Percentiles rank a stretch among this genome's conserved stretches.
Conservation (phyloP, 1,140 invertebrate genomes). For the Drosophila funebris region DNA sequence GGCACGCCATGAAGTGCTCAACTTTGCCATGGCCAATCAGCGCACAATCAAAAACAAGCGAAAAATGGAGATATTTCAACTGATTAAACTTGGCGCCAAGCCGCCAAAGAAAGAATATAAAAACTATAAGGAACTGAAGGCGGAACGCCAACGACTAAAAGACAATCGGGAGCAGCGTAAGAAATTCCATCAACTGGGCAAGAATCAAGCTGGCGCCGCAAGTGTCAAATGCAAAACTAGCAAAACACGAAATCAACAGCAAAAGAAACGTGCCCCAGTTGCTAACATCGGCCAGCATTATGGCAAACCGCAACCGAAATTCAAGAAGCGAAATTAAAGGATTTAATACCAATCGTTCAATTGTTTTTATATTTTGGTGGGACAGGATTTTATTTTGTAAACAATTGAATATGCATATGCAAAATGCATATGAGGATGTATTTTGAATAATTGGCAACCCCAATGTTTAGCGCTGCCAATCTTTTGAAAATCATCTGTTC, state of each 20-base stretch:
- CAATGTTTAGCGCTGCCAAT: slow-evolving; percentile 22
- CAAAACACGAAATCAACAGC: slow-evolving; percentile 75
- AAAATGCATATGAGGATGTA: neutral
- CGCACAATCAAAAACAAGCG: slow-evolving; percentile 85
- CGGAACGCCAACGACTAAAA: slow-evolving; percentile 81
- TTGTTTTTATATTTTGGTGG: neutral
- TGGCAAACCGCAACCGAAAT: slow-evolving; percentile 74
- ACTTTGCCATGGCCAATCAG: slow-evolving; percentile 86
- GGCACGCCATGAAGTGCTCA: slow-evolving; percentile 86
- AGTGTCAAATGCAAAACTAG: slow-evolving; percentile 83
- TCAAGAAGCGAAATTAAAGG: slow-evolving; percentile 70
- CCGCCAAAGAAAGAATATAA: slow-evolving; percentile 85
- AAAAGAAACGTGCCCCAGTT: slow-evolving; percentile 78
- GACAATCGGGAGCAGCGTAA: slow-evolving; percentile 76
- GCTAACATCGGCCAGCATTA: slow-evolving; percentile 75
- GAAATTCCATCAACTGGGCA: slow-evolving; percentile 84
- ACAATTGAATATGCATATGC: neutral
- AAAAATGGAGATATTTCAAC: slow-evolving; percentile 86
- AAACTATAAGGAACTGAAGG: slow-evolving; percentile 86
- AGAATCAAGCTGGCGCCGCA: slow-evolving; percentile 84
- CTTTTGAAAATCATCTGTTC: slow-evolving; percentile 29
- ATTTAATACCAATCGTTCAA: neutral
- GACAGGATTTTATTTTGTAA: slow-evolving; percentile 7
- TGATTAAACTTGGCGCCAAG: slow-evolving; percentile 87
- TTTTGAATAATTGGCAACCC: slow-evolving; percentile 21